A percentile compares a stretch with the other conserved stretches of the same genome.
phyloP scores from a whole-genome alignment of 2,797 vertebrate species.

The Sitta carolinensis region DNA sequence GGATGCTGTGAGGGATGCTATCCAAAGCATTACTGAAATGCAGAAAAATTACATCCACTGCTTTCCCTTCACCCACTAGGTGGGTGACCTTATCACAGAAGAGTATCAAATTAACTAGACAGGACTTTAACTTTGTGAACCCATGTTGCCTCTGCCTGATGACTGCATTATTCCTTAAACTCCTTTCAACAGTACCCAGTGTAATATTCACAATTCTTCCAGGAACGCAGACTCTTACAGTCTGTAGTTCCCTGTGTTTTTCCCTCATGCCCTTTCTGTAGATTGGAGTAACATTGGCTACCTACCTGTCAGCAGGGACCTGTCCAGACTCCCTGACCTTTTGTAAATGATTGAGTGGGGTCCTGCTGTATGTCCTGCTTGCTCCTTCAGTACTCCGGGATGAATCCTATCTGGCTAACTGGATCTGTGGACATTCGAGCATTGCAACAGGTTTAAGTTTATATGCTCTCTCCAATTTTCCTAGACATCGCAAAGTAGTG shows the following conservation, averaged over 20 bases:
- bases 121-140: neutral
- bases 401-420: neutral
- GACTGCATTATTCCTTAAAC: neutral
- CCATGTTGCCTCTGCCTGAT: neutral
- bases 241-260: neutral
- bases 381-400: neutral
- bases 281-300: neutral
- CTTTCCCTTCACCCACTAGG: neutral
- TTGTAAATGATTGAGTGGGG: accelerated
- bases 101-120: neutral
- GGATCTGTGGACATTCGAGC: neutral
- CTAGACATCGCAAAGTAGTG: neutral
- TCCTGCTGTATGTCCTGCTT: neutral
- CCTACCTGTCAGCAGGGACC: neutral
- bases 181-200: neutral
- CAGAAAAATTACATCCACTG: neutral
- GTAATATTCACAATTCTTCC: neutral
- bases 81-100: neutral
- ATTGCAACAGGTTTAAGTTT: neutral
- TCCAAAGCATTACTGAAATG: neutral
- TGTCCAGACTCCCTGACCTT: neutral
- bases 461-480: neutral
- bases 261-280: neutral
- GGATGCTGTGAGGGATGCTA: neutral
- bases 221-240: neutral